phyloP scores from a whole-genome alignment of 1,140 invertebrate species.

The Drosophila simulans region DNA sequence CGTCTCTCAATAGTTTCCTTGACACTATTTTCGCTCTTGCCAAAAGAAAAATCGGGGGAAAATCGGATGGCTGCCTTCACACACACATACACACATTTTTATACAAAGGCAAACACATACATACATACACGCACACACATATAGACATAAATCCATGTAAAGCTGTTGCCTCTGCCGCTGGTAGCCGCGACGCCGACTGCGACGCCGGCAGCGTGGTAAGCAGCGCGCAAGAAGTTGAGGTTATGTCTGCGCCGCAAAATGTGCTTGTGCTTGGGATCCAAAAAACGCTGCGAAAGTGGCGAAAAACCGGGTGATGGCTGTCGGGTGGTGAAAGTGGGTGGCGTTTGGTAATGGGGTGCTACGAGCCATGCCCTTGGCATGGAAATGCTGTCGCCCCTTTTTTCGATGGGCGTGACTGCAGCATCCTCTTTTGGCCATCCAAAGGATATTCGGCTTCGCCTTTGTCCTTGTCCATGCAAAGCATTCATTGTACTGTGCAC shows the following conservation, averaged over 20 bases:
- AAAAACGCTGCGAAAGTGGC: slow-evolving; percentile 15
- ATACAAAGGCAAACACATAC: slow-evolving; percentile 3
- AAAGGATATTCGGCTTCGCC: slow-evolving; percentile 24
- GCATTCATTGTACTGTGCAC: slow-evolving; percentile 2
- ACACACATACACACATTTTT: slow-evolving; percentile 15
- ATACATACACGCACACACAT: slow-evolving; percentile 12
- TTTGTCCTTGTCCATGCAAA: slow-evolving; percentile 40
- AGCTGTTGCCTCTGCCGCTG: slow-evolving; percentile 68
- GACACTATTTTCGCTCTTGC: slow-evolving; percentile 52
- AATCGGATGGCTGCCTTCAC: slow-evolving; percentile 27
- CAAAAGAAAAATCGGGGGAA: slow-evolving; percentile 38
- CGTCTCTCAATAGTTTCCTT: slow-evolving; percentile 49
- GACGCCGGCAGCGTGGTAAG: slow-evolving; percentile 76
- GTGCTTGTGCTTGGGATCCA: slow-evolving; percentile 66
- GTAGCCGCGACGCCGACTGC: slow-evolving; percentile 47
- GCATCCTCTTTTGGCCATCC: slow-evolving; percentile 28
- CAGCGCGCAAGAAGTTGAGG: slow-evolving; percentile 81
- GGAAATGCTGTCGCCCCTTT: slow-evolving; percentile 32
- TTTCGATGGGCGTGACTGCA: slow-evolving; percentile 59
- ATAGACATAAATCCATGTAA: slow-evolving; percentile 71
- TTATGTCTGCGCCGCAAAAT: slow-evolving; percentile 81
- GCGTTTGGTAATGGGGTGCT: background rate
- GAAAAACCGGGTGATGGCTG: background rate
- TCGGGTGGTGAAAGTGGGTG: too few species aligned
- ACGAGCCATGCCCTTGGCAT: slow-evolving; percentile 49